Evolutionary conservation across 2,797 vertebrate species (phyloP).

Genomic region (Sebastes steindachneri): DNA sequence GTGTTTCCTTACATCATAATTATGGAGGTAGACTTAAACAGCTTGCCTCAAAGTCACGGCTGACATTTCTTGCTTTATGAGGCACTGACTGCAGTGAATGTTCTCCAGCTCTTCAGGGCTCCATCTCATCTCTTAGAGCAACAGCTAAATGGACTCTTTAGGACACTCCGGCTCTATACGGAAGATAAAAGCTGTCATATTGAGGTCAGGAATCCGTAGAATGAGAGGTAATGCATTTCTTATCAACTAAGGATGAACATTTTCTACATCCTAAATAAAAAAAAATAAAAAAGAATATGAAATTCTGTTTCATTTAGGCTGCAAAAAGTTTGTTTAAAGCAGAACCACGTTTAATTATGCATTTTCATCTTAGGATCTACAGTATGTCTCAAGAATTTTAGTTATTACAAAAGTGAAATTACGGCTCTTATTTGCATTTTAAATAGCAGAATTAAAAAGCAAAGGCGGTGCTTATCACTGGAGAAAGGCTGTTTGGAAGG

Average conservation of each 20-base stretch:
- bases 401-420: neutral
- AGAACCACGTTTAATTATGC: constrained; percentile 3
- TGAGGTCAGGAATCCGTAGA: constrained; percentile 35
- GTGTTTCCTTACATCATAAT: constrained; percentile 70
- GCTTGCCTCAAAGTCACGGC: constrained; percentile 60
- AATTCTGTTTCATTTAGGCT: constrained; percentile 43
- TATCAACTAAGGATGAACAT: neutral
- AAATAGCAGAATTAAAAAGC: constrained; percentile 31
- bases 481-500: constrained; percentile 46
- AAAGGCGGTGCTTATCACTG: constrained; percentile 14
- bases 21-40: constrained; percentile 62
- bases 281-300: neutral
- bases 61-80: constrained; percentile 56
- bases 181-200: constrained; percentile 42
- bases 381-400: neutral
- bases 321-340: constrained; percentile 32
- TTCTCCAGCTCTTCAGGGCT: constrained; percentile 37
- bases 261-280: neutral
- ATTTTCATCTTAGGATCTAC: constrained; percentile 8
- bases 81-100: constrained; percentile 21
- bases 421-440: constrained; percentile 36
- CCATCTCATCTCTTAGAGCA: constrained; percentile 32
- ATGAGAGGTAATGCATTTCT: constrained; percentile 10
- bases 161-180: constrained; percentile 20
- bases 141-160: constrained; percentile 52